Evolutionary conservation across 1,140 invertebrate species (phyloP).

Genomic region (Drosophila funebris): DNA sequence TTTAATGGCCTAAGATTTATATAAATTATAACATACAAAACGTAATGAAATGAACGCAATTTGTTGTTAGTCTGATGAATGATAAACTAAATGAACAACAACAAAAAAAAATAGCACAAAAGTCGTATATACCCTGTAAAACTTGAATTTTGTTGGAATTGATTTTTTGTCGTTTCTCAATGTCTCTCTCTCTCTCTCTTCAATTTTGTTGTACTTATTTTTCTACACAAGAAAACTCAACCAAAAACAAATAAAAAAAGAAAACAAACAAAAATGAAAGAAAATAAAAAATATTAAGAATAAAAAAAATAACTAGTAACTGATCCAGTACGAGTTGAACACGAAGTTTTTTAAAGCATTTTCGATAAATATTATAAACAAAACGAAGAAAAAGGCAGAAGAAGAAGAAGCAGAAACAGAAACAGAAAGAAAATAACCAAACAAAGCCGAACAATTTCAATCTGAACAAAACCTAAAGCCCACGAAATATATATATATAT

Average conservation of each 20-base stretch:
- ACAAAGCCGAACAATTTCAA: constrained; percentile 71
- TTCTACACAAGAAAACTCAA: too few relatives aligned
- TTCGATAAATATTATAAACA: constrained; percentile 68
- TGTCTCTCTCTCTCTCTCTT: background rate
- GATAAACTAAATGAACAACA: background rate
- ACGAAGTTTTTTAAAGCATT: constrained; percentile 73
- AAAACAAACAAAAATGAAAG: background rate
- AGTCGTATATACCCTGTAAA: constrained; percentile 27
- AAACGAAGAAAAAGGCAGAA: background rate
- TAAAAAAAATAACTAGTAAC: constrained; percentile 15
- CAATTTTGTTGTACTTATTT: constrained; percentile 44
- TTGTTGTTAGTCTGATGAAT: constrained; percentile 23
- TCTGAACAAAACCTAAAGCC: constrained; percentile 73
- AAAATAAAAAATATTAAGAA: constrained; percentile 10
- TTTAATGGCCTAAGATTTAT: constrained; percentile 41
- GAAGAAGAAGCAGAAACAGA: too few relatives aligned
- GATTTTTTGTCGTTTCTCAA: constrained; percentile 19
- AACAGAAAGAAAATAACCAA: constrained; percentile 21
- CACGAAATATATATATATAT: constrained; percentile 71
- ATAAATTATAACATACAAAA: constrained; percentile 11
- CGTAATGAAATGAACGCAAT: constrained; percentile 9
- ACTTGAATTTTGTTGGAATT: constrained; percentile 42
- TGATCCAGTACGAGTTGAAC: constrained; percentile 24
- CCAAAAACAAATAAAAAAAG: constrained; percentile 1
- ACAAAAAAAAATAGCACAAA: constrained; percentile 26